Conservation (phyloP, 2,797 vertebrate genomes). For the Anniella stebbinsi region DNA sequence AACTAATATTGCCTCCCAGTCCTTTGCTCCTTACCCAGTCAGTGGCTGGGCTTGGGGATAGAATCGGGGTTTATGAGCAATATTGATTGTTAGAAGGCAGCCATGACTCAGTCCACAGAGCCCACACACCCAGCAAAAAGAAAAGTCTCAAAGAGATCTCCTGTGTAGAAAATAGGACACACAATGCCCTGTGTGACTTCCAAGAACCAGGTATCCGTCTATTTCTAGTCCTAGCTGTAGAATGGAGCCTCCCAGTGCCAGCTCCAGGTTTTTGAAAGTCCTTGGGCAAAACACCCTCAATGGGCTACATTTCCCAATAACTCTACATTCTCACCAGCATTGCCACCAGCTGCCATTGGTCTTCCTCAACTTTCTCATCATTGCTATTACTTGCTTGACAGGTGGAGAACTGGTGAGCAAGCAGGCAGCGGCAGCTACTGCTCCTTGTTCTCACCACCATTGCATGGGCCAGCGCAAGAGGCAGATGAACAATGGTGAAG, state of each 20-base stretch:
- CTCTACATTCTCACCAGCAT: no score
- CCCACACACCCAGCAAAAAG: background rate
- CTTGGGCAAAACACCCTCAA: no score
- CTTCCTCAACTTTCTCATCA: no score
- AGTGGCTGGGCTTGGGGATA: background rate
- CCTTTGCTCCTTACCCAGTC: background rate
- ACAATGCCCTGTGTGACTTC: background rate
- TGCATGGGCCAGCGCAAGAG: no score
- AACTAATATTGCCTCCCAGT: background rate
- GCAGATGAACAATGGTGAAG: no score
- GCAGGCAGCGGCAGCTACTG: no score
- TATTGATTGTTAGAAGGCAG: background rate
- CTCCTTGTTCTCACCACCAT: no score
- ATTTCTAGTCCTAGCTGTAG: background rate
- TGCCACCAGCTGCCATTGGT: no score
- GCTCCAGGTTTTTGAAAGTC: no score
- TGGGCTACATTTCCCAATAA: no score
- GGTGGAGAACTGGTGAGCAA: no score
- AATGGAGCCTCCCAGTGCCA: background rate
- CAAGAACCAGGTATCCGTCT: background rate
- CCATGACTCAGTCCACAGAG: background rate
- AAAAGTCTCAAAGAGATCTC: background rate
- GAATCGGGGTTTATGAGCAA: background rate
- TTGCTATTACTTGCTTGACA: no score
- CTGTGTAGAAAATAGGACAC: background rate